A percentile compares a stretch with the other conserved stretches of the same genome.
Evolutionary conservation across 53 echinoderm and acorn worm species (phyloP).

Genomic region (Holothuria leucospilota): DNA sequence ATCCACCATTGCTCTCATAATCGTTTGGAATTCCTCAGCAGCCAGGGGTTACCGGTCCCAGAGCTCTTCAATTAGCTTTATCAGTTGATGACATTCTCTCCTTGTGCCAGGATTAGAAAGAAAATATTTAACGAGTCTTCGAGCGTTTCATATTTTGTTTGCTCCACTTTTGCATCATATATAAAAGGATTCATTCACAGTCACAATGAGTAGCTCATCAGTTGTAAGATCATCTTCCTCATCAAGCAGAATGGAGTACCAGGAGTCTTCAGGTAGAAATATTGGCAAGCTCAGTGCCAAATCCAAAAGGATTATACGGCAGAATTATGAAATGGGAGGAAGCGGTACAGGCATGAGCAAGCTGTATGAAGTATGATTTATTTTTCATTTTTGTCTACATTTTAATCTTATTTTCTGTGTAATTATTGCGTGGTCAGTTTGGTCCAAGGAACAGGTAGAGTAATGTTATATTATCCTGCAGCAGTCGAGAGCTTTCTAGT

Average conservation of each 20-base stretch:
- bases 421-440: neutral
- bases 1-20: constrained; percentile 29
- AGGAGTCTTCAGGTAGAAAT: neutral
- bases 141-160: constrained; percentile 1
- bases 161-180: neutral
- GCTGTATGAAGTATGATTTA: constrained; percentile 95
- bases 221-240: constrained; percentile 14
- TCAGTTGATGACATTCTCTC: constrained; percentile 14
- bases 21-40: constrained; percentile 41
- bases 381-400: constrained; percentile 34
- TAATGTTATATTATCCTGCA: too few relatives aligned
- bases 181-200: constrained; percentile 9
- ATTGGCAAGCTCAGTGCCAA: constrained; percentile 93
- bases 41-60: constrained; percentile 39
- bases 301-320: constrained; percentile 91
- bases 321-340: constrained; percentile 96
- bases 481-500: too few relatives aligned
- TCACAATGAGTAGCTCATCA: constrained; percentile 29
- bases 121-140: constrained; percentile 31
- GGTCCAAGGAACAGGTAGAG: neutral
- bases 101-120: constrained; percentile 19
- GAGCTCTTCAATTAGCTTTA: constrained; percentile 43
- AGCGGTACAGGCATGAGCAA: constrained; percentile 88
- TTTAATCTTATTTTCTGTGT: neutral
- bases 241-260: constrained; percentile 27